These are phyloP conservation scores for crab-eating macaque (Macaca fascicularis) DNA, from an alignment of 2,113 vertebrate genomes.

Conservation along the genomic window T2T-MFA8v1.1 NC_088381.1:100534001-100534500, in stretches of 20 bases:
- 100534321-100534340: constrained; percentile 74
- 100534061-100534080: constrained; percentile 68
- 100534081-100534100: constrained; percentile 60
- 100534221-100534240: constrained; percentile 62
- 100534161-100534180: constrained; percentile 69
- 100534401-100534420: constrained; percentile 71
- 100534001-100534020: constrained; percentile 74
- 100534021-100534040: constrained; percentile 72
- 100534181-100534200: constrained; percentile 76
- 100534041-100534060: constrained; percentile 74
- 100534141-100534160: constrained; percentile 58
- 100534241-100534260: constrained; percentile 74
- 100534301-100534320: constrained; percentile 72
- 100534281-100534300: constrained; percentile 76
- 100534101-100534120: not conserved
- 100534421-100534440: constrained; percentile 48
- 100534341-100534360: constrained; percentile 43
- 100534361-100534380: constrained; percentile 71
- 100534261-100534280: constrained; percentile 67
- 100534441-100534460: constrained; percentile 70
- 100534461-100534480: constrained; percentile 78
- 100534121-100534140: constrained; percentile 21
- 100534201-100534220: constrained; percentile 63
- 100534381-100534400: constrained; percentile 78
- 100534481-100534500: constrained; percentile 73